Evolutionary conservation across 2,113 vertebrate genomes (phyloP).

Genomic region (Tragelaphus imberbis): DNA sequence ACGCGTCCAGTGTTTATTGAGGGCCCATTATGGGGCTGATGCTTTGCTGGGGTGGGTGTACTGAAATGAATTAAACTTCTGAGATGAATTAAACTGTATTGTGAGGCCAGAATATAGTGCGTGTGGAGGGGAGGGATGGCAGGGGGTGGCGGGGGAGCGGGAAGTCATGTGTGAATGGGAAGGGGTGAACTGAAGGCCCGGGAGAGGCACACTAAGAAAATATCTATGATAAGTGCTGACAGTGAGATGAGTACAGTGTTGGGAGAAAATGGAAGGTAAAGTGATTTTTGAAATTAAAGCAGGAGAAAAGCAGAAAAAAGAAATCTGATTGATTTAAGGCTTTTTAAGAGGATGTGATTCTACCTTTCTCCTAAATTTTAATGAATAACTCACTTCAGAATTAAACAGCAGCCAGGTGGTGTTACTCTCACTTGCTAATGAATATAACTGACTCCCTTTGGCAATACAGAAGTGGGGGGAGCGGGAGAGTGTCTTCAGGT

Average conservation of each 20-base stretch:
- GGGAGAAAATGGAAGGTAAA: conserved; percentile 7
- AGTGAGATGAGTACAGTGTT: neutral
- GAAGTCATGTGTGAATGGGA: neutral
- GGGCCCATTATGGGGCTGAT: neutral
- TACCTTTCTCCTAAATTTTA: conserved; percentile 51
- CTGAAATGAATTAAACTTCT: neutral
- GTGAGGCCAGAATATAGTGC: neutral
- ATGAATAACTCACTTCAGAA: conserved; percentile 65
- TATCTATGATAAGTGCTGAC: neutral
- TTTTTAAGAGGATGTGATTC: conserved; percentile 41
- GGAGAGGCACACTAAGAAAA: neutral
- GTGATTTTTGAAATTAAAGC: conserved; percentile 53
- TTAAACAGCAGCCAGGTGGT: conserved; percentile 65
- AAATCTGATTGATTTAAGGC: conserved; percentile 42
- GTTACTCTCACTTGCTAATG: conserved; percentile 74
- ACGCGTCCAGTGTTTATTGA: neutral
- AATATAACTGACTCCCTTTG: conserved; percentile 59
- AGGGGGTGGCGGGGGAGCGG: neutral
- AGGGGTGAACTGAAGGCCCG: neutral
- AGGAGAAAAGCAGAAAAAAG: neutral
- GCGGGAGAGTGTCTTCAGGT: conserved; percentile 51
- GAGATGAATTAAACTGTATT: neutral
- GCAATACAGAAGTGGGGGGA: conserved; percentile 47
- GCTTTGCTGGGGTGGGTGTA: neutral
- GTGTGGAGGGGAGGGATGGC: too few relatives aligned